Evolutionary conservation across 1,140 invertebrate genomes (phyloP).

Genomic region (Lasioglossum albipes): DNA sequence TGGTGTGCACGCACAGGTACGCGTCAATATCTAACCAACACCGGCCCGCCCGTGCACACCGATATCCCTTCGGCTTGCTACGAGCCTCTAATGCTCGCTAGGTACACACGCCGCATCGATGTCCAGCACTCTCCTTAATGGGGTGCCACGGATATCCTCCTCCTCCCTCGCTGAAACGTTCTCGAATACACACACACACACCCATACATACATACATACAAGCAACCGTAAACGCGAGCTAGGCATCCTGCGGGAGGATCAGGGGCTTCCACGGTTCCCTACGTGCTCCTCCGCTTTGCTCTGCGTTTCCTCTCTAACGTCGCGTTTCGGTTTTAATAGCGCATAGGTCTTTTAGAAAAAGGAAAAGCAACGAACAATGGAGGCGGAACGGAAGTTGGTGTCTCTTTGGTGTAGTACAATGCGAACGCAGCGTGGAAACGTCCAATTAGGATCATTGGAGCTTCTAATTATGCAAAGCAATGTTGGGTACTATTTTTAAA

Average conservation of each 20-base stretch:
- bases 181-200: background rate
- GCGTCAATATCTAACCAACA: slow-evolving; percentile 45
- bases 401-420: too few relatives aligned
- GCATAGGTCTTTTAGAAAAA: too few relatives aligned
- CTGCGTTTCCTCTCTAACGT: slow-evolving; percentile 34
- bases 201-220: background rate
- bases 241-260: background rate
- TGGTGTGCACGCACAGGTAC: slow-evolving; percentile 38
- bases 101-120: slow-evolving; percentile 53
- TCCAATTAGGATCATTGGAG: too few relatives aligned
- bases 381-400: too few relatives aligned
- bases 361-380: too few relatives aligned
- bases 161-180: slow-evolving; percentile 28
- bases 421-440: too few relatives aligned
- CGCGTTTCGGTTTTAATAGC: too few relatives aligned
- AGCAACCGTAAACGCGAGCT: background rate
- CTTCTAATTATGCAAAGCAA: too few relatives aligned
- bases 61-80: slow-evolving; percentile 14
- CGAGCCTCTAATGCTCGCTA: slow-evolving; percentile 21
- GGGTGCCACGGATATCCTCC: slow-evolving; percentile 71
- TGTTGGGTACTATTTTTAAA: too few relatives aligned
- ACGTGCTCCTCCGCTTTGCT: slow-evolving; percentile 11
- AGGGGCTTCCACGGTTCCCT: slow-evolving; percentile 5
- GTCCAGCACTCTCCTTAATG: slow-evolving; percentile 76
- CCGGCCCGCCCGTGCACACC: slow-evolving; percentile 10